Conservation (phyloP, 2,113 vertebrate species). For the Etia nguti region DNA sequence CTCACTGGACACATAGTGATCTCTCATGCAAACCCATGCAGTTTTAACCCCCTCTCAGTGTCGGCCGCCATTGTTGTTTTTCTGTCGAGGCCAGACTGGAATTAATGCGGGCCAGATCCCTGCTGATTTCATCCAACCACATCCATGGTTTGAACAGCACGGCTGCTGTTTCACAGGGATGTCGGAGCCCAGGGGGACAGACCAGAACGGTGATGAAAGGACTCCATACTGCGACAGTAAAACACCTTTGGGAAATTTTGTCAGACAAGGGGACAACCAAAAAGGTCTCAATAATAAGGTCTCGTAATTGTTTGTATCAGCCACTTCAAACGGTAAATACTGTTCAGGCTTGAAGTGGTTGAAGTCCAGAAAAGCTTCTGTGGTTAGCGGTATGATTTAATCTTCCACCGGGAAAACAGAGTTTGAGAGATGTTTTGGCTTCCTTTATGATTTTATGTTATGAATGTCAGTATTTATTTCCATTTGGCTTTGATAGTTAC, state of each 20-base stretch:
- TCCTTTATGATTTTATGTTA: neutral
- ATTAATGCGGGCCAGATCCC: neutral
- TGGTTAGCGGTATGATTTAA: neutral
- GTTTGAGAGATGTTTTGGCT: neutral
- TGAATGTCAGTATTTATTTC: neutral
- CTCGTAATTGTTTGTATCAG: slow-evolving; percentile 27
- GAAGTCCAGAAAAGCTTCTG: neutral
- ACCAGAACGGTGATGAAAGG: neutral
- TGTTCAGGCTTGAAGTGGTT: slow-evolving; percentile 15
- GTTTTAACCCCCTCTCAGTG: neutral
- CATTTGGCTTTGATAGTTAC: neutral
- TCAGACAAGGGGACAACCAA: slow-evolving; percentile 2
- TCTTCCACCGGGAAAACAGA: neutral
- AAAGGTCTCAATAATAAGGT: slow-evolving; percentile 15
- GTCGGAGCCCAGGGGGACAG: neutral
- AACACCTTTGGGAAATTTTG: slow-evolving; percentile 29
- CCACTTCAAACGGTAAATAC: slow-evolving; percentile 24
- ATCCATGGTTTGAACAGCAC: slow-evolving; percentile 10
- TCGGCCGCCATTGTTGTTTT: neutral
- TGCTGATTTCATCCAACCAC: slow-evolving; percentile 5
- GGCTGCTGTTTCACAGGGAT: slow-evolving; percentile 16
- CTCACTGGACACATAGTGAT: neutral
- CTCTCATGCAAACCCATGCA: neutral
- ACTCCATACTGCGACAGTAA: neutral
- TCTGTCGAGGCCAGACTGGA: neutral